Evolutionary conservation across 2,113 vertebrate genomes (phyloP), one percentile per base, ranked within the genome.

Genomic region (Callionymus lyra): DNA sequence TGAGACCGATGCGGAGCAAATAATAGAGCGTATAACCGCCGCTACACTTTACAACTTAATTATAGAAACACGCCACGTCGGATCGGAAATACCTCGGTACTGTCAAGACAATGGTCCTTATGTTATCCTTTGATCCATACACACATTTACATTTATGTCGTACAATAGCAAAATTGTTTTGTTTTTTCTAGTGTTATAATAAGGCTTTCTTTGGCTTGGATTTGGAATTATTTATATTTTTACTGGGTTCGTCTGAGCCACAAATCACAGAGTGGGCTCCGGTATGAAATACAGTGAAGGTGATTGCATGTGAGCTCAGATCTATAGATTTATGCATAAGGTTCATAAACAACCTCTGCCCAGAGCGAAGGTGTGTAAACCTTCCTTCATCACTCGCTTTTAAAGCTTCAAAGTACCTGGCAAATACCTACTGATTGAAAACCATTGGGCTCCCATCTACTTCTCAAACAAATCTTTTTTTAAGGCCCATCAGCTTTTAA

Each of bases 21-120:
- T 86, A 84, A 85, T 77, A 77, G 77, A 71, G 77, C 80, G 79
- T 84, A 83, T 82, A 87, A 83, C 75, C 65, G 60, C 70, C 76
- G 79, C 81, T 83, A 75, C 71, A 73, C 84, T 84, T 87, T 87
- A 88, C 77, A 78, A 84, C 86, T 90, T 92, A 86, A 92, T 91
- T 89, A 89, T 85, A 84, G 80, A 68, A 65, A 73, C 78, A 81
- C 87, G 65, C 67, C 70, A 70, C 82, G 77, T 69, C 68, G 72
- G 75, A 72, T 27, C 21, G 4, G 21, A 27, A 27, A 27, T 27
- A 27, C 8, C 76, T 83, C 72, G 65, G 61, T 36, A 77, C 72
- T 57, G 59, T 71, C 70, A 76, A 72, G 79, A 84, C 79, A 68
- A 82, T 27, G 65, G 19, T 62, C 33, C 38, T 59, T 41, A 45